Conservation (phyloP, 2,797 vertebrate species). For the Setipinna tenuifilis region DNA sequence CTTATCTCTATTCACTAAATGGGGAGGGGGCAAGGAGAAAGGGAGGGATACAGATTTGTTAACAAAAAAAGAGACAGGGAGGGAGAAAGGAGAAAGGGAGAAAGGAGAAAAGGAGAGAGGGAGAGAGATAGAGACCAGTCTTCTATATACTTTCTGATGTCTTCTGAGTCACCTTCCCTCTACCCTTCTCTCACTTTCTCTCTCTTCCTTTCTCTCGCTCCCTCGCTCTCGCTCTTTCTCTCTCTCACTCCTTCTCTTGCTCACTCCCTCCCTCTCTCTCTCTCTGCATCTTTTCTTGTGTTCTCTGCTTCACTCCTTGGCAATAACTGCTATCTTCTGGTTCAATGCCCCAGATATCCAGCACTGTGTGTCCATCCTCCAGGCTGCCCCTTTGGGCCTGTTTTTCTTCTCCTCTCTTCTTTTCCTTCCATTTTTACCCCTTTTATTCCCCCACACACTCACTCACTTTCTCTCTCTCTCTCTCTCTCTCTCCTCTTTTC, state of each 20-base stretch:
- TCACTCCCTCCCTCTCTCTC: background rate
- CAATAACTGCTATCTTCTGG: background rate
- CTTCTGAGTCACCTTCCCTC: background rate
- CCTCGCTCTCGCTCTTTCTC: background rate
- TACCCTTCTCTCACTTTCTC: background rate
- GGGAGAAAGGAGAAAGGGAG: background rate
- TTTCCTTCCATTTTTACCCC: too few relatives aligned
- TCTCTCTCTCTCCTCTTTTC: background rate
- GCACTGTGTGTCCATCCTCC: background rate
- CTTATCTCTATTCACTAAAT: too few relatives aligned
- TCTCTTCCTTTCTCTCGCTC: too few relatives aligned
- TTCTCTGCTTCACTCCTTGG: background rate
- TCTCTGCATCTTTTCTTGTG: too few relatives aligned
- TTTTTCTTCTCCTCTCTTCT: background rate
- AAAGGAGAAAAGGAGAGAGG: background rate
- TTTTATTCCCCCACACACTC: background rate
- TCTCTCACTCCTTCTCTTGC: background rate
- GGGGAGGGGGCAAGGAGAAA: too few relatives aligned
- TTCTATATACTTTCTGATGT: background rate
- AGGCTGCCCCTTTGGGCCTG: background rate
- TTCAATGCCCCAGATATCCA: constrained; percentile 10
- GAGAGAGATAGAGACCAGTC: background rate
- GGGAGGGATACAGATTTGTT: too few relatives aligned
- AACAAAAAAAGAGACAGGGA: too few relatives aligned
- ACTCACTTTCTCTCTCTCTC: background rate